A percentile compares a stretch with the other conserved stretches of the same genome.
Conservation (phyloP, 2,797 vertebrate genomes). For the Silurus aristotelis region DNA sequence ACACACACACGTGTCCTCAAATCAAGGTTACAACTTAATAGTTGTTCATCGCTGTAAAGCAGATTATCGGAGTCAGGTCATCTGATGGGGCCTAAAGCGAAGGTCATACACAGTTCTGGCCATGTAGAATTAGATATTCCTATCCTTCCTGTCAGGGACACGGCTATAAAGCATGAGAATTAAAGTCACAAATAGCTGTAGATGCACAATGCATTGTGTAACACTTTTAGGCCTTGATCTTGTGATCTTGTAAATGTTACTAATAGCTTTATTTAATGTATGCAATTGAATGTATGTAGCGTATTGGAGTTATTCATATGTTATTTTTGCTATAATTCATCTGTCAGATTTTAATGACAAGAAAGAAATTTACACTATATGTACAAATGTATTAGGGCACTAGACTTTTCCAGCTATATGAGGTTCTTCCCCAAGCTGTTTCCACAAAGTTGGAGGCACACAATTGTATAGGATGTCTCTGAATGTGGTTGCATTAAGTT, state of each 20-base stretch:
- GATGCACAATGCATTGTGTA: neutral
- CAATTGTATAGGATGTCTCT: too few species aligned
- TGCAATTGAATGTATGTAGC: neutral
- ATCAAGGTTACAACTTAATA: slow-evolving; percentile 31
- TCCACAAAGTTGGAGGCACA: too few species aligned
- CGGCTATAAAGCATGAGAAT: neutral
- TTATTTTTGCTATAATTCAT: neutral
- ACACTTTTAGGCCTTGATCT: neutral
- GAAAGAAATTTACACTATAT: neutral
- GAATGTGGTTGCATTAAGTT: too few species aligned
- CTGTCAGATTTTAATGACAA: neutral
- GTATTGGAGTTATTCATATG: neutral
- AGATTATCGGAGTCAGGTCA: neutral
- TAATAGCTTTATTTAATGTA: neutral
- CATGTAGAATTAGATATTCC: slow-evolving; percentile 35
- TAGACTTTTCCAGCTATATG: too few species aligned
- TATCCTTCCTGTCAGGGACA: slow-evolving; percentile 21
- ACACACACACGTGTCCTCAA: neutral
- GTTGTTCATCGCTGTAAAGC: slow-evolving; percentile 1
- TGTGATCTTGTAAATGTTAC: neutral
- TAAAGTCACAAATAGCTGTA: neutral
- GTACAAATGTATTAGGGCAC: too few species aligned
- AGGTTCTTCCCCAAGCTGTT: too few species aligned
- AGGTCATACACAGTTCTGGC: slow-evolving; percentile 23
- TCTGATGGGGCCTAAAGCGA: neutral